These are phyloP conservation scores for Drosophila leontia DNA, from an alignment of 1,140 invertebrate genomes.

Conservation along the genomic window DNA sequence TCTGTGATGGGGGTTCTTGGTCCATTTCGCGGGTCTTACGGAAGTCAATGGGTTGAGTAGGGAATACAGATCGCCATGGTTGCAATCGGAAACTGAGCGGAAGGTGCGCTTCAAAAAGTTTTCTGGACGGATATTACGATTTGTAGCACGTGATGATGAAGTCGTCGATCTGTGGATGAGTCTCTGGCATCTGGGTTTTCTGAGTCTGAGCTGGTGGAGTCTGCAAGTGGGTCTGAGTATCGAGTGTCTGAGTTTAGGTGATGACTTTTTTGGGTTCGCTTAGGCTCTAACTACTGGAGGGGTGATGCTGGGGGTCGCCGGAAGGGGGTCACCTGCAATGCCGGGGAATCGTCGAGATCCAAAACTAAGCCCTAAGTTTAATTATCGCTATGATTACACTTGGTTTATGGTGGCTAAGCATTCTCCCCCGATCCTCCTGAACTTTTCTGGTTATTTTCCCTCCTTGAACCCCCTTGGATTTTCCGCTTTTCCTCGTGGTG, in stretches of 20 bases:
- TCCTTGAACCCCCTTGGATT: conserved; percentile 18
- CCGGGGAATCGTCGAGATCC: conserved; percentile 35
- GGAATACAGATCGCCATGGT: not conserved
- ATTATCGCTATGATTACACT: conserved; percentile 39
- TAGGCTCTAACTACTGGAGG: conserved; percentile 10
- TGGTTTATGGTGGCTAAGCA: conserved; percentile 38
- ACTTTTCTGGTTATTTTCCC: no score
- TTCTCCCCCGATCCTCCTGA: not conserved
- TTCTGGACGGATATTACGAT: conserved; percentile 83
- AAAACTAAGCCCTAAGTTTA: conserved; percentile 26
- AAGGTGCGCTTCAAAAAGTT: conserved; percentile 78
- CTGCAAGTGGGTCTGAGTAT: not conserved
- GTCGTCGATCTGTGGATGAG: conserved; percentile 19
- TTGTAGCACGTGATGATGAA: conserved; percentile 71
- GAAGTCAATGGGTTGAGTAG: not conserved
- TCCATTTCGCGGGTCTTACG: conserved; percentile 45
- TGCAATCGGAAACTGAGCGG: conserved; percentile 12
- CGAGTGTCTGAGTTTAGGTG: not conserved
- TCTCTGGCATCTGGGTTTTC: not conserved
- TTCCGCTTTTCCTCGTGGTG: conserved; percentile 12
- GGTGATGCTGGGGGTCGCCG: not conserved
- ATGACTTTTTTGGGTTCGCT: not conserved
- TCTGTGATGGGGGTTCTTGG: conserved; percentile 55
- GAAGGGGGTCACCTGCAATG: conserved; percentile 28
- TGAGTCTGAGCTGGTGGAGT: not conserved